phyloP scores from a whole-genome alignment of 2,888 invertebrate species.

The Dicyrtoma fusca region DNA sequence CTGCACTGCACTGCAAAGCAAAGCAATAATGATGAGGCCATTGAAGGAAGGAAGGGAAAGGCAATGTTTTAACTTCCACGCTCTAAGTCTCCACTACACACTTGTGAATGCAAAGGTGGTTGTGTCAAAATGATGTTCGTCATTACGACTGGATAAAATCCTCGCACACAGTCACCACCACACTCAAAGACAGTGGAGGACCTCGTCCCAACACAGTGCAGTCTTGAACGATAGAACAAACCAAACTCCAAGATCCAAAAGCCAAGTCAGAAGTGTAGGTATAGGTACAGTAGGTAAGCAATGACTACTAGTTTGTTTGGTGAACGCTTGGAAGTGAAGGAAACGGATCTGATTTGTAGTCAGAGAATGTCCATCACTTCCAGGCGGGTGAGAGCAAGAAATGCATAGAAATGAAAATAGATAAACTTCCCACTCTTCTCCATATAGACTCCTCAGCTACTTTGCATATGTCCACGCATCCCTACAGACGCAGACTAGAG shows the following conservation, averaged over 20 bases:
- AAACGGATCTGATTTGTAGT: conserved; percentile 35
- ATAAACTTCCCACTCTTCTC: conserved; percentile 9
- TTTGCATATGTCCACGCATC: background rate
- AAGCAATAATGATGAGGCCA: background rate
- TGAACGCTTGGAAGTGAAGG: background rate
- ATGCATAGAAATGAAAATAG: conserved; percentile 32
- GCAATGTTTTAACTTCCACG: background rate
- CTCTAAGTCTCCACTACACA: background rate
- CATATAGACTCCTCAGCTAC: background rate
- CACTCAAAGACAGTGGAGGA: no score
- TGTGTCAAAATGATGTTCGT: conserved; percentile 33
- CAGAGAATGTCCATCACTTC: conserved; percentile 34
- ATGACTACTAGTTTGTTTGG: no score
- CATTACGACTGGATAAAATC: conserved; percentile 15
- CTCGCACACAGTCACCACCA: no score
- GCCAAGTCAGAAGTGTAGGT: no score
- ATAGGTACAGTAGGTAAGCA: no score
- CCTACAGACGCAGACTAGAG: background rate
- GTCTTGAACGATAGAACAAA: no score
- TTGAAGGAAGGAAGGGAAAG: background rate
- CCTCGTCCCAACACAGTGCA: no score
- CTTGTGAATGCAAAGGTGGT: conserved; percentile 34
- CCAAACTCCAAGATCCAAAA: no score
- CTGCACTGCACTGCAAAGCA: no score
- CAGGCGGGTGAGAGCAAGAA: conserved; percentile 32